These are phyloP conservation scores for Leucoraja ocellata DNA, from an alignment of 2,797 vertebrate genomes.

Conservation along the genomic window DNA sequence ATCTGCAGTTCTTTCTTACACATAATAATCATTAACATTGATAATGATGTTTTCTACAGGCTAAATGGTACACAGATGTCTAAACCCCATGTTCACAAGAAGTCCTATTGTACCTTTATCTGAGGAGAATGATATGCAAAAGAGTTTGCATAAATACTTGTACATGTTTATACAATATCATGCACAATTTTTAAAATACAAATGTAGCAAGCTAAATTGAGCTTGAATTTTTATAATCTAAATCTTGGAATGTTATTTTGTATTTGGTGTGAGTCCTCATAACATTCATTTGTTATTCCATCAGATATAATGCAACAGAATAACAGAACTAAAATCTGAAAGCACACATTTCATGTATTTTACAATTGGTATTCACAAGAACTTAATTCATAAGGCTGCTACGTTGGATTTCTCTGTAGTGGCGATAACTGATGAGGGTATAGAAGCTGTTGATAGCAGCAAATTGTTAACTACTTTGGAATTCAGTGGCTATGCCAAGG, in stretches of 20 bases:
- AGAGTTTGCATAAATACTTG: not conserved
- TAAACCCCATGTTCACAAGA: no score
- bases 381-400: conserved; percentile 48
- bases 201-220: no score
- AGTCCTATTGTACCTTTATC: not conserved
- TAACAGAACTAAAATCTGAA: not conserved
- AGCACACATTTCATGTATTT: not conserved
- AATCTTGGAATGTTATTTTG: not conserved
- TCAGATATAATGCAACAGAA: not conserved
- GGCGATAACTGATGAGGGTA: conserved; percentile 45
- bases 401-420: conserved; percentile 48
- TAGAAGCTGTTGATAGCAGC: not conserved
- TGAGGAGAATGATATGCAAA: not conserved
- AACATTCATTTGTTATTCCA: not conserved
- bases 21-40: no score
- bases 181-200: not conserved
- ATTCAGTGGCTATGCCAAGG: not conserved
- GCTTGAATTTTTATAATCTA: not conserved
- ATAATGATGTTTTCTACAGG: no score
- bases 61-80: no score
- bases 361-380: conserved; percentile 43
- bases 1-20: no score
- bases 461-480: not conserved
- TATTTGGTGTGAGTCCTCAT: not conserved
- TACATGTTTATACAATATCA: not conserved